phyloP scores from a whole-genome alignment of 1,140 invertebrate genomes.

The Drosophila paulistorum region DNA sequence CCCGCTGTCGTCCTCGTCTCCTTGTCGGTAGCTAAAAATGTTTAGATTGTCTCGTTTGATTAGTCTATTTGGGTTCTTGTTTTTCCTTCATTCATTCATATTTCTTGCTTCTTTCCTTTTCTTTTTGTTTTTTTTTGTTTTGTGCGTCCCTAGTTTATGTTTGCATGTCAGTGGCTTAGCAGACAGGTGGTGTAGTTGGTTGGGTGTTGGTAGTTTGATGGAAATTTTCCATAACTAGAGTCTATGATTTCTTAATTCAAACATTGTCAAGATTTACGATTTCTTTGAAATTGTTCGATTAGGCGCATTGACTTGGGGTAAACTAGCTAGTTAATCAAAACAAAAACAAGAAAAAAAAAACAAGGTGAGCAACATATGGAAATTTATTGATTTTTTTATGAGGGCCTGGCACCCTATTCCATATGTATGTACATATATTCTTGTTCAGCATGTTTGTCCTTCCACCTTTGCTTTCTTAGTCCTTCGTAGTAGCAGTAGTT shows the following conservation, averaged over 20 bases:
- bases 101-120: neutral
- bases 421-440: no score
- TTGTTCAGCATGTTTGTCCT: no score
- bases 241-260: constrained; percentile 10
- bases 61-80: constrained; percentile 12
- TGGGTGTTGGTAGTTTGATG: neutral
- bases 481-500: no score
- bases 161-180: neutral
- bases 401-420: no score
- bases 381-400: no score
- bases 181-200: no score
- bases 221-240: constrained; percentile 2
- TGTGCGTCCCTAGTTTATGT: neutral
- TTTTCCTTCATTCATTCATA: no score
- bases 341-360: no score
- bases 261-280: constrained; percentile 2
- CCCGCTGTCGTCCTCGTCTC: no score
- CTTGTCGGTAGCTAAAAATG: constrained; percentile 2
- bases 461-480: no score
- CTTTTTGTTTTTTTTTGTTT: neutral
- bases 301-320: neutral
- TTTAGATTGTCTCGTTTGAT: constrained; percentile 19
- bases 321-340: no score
- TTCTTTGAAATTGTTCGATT: neutral
- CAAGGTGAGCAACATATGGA: no score